Evolutionary conservation across 2,888 invertebrate genomes (phyloP).

Genomic region (Apoda limacodes): DNA sequence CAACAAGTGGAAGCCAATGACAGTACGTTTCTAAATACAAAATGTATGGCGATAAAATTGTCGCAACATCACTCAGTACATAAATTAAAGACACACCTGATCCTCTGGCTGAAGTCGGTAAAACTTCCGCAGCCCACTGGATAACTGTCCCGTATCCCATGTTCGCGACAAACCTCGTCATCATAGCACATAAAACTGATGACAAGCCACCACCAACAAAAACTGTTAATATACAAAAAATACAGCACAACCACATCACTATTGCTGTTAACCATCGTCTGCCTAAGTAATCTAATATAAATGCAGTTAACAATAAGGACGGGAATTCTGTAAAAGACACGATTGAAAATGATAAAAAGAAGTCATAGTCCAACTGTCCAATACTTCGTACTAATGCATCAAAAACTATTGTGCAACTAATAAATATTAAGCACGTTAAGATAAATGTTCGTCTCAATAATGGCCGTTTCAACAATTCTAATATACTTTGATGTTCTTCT

Average conservation of each 20-base stretch:
- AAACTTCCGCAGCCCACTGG: constrained; percentile 17
- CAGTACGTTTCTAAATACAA: background rate
- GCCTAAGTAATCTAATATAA: constrained; percentile 15
- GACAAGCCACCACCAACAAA: constrained; percentile 14
- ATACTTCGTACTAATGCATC: constrained; percentile 17
- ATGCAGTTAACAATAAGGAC: constrained; percentile 12
- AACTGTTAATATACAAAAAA: constrained; percentile 15
- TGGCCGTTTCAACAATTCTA: constrained; percentile 13
- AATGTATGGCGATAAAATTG: background rate
- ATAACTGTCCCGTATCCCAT: constrained; percentile 10
- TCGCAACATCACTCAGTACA: background rate
- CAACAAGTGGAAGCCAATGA: background rate
- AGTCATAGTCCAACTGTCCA: constrained; percentile 13
- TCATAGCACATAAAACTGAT: constrained; percentile 15
- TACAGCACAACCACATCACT: constrained; percentile 5
- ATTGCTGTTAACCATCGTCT: constrained; percentile 15
- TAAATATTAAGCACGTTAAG: constrained; percentile 12
- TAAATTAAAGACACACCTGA: constrained; percentile 32
- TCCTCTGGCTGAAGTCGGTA: constrained; percentile 24
- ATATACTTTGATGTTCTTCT: constrained; percentile 4
- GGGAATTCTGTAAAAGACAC: constrained; percentile 19
- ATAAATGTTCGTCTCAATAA: constrained; percentile 14
- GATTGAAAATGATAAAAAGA: constrained; percentile 17
- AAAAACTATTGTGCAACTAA: constrained; percentile 14
- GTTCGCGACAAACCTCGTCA: constrained; percentile 17